These are phyloP conservation scores for Dermolepida albohirtum DNA, from an alignment of 2,888 invertebrate genomes.

Conservation along the genomic window DNA sequence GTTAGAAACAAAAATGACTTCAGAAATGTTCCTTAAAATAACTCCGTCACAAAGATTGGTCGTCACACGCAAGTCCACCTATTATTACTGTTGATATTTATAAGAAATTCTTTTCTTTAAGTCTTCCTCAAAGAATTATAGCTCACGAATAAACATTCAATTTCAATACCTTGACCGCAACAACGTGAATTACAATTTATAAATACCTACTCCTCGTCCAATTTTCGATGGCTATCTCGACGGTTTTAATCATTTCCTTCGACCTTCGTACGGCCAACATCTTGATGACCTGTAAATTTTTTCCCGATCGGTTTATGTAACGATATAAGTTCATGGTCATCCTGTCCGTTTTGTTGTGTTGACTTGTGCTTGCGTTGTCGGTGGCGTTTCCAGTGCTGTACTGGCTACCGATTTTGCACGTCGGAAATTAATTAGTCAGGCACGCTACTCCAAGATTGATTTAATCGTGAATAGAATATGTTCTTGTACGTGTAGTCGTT, in stretches of 20 bases:
- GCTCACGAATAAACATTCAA: background rate
- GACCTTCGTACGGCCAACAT: constrained; percentile 2
- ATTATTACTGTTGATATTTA: no score
- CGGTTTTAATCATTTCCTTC: constrained; percentile 8
- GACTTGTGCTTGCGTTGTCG: background rate
- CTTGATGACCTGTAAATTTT: background rate
- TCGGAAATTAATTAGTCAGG: constrained; percentile 25
- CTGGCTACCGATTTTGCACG: background rate
- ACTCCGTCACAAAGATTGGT: no score
- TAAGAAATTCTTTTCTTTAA: no score
- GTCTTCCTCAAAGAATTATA: no score
- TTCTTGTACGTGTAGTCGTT: no score
- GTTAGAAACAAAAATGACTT: no score
- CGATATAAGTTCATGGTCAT: constrained; percentile 20
- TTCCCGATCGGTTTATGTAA: constrained; percentile 6
- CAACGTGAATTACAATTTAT: constrained; percentile 14
- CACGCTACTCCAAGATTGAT: constrained; percentile 27
- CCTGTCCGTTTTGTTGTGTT: background rate
- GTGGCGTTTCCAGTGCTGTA: background rate
- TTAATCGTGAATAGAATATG: constrained; percentile 3
- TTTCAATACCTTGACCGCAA: background rate
- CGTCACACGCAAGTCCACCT: no score
- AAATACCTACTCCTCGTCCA: constrained; percentile 1
- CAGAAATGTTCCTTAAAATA: no score
- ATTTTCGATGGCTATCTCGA: constrained; percentile 1